Evolutionary conservation across 2,797 vertebrate species (phyloP), one percentile per base, ranked within the genome.

Genomic region (Serranus cabrilla): DNA sequence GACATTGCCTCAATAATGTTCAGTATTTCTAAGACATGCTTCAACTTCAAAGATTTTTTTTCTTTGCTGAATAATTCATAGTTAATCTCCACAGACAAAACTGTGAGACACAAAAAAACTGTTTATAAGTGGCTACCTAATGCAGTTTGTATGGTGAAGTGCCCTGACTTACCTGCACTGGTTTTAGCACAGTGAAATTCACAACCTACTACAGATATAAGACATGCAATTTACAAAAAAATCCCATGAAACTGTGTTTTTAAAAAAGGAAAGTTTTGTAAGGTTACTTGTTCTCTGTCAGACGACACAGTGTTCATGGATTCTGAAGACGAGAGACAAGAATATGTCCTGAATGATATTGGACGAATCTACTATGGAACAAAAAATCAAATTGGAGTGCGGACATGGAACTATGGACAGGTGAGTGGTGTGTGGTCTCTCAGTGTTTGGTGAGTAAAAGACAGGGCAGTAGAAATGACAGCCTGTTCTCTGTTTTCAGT

Each of bases 331-430:
- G 94, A 95, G 91, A 91, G 92, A 20, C 87, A 94, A 57, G 97
- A 98, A 71, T 98, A 97, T 6, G 93, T 98, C 56, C 91, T 98
- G 5, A 97, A 97, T 7, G 96, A 98, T 27, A 76, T 92, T 0
- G 97, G 97, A 0, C 87, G 50, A 13, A 93, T 97, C 56, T 98
- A 97, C 89, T 97, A 97, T 0, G 97, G 97, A 71, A 97, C 96
- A 0, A 83, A 96, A 65, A 66, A 89, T 2, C 97, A 98, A 86
- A 97, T 97, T 27, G 95, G 93, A 1, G 93, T 81, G 40, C 90
- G 95, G n/a, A 94, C 95, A 0, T 98, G 97, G 97, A 94, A 95
- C 92, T 97, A 96, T 0, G 97, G 96, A 23, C 97, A 98, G 95
- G 97, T 97, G 54, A 50, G 80, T 9, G 40, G 2, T 40, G 25